Base-by-base conservation (phyloP, 2,888 invertebrate species). In the Diaprepes abbreviatus region DNA sequence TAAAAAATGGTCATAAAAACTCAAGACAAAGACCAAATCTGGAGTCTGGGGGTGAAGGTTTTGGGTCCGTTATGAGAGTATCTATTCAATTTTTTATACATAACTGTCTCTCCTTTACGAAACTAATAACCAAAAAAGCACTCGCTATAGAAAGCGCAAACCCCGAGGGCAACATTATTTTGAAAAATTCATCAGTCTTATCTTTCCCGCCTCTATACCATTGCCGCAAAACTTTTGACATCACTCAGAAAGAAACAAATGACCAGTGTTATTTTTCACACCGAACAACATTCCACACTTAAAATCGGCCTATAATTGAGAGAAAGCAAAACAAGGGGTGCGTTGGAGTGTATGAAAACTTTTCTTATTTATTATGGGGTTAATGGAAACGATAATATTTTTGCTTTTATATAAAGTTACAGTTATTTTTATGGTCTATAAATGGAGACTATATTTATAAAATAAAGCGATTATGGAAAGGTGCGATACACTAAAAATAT, bases 201-300 rank as follows among this genome's bases (percentile, higher is more conserved):
- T 59, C 57, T 59, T 28, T 16, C 6, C 28, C 14, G 28, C 28
- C 48, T 28, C 14, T 50, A 24, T 9, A 28, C 48, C 28, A 16
- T 6, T 17, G 45, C 38, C 31, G 59, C 31, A 43, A 43, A 59
- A 59, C 59, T 59, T 59, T 59, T 28, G 59, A 59, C 59, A 59
- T 59, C 43, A 24, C 43, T 59, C 59, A 43, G 12, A 17, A 43
- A 59, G 16, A 43, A 43, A 59, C 59, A 59, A 40, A 59, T 43
- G 43, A 24, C 40, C 57, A 14, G 10, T 12, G 59, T 31, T 59
- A 59, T 59, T 59, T 59, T 59, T 59, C 59, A 59, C 33, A 7
- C 59, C 31, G 31, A 57, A 57, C 57, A 57, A 57, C 57, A 57
- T 57, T 57, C 57, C 57, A 57, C 57, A 57, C 57, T 57, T 57